Base-by-base conservation (phyloP, 2,888 invertebrate genomes). In the Thysanoteuthis rhombus region DNA sequence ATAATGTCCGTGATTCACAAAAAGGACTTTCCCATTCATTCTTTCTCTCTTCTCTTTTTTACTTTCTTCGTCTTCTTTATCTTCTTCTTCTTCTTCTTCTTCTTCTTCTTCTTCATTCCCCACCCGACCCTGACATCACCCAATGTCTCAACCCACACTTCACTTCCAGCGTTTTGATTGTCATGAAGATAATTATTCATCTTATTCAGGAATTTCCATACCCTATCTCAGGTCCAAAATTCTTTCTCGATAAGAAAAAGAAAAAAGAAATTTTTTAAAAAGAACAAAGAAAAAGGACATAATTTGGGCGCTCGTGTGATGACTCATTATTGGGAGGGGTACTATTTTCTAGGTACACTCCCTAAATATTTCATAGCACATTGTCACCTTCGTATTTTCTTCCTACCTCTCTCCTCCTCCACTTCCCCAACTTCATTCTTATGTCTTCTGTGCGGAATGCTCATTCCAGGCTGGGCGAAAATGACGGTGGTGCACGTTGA, bases 161-260 rank as follows among this genome's bases (percentile, higher is more conserved):
- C 75, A 75, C 75, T 75, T n/a, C 75, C 36, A 75, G n/a, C 75
- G 36, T 75, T n/a, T 75, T 36, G 75, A 75, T 75, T 75, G 75
- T 75, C 75, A 75, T 75, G 75, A 75, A 75, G n/a, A 75, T 75
- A 75, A 75, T 75, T n/a, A 75, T 75, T n/a, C 75, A 75, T n/a
- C 75, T 36, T 36, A 75, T 75, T 75, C 75, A 75, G n/a, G n/a
- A 75, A 75, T 75, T 75, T 75, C 75, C 36, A 75, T n/a, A n/a
- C 19, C 16, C 36, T 75, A 75, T 36, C 75, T 75, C n/a, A 5
- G n/a, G 52, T 52, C n/a, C n/a, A 75, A 75, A n/a, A 75, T 75
- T 3, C 75, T 28, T 52, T 25, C 12, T 1, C 12, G 8, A 75
- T 16, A 3, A n/a, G 10, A n/a, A 75, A n/a, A 75, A 32, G 28